These are phyloP conservation scores for Drosophila sp. DNA, from an alignment of 1,140 invertebrate genomes.

Conservation along the genomic window DNA sequence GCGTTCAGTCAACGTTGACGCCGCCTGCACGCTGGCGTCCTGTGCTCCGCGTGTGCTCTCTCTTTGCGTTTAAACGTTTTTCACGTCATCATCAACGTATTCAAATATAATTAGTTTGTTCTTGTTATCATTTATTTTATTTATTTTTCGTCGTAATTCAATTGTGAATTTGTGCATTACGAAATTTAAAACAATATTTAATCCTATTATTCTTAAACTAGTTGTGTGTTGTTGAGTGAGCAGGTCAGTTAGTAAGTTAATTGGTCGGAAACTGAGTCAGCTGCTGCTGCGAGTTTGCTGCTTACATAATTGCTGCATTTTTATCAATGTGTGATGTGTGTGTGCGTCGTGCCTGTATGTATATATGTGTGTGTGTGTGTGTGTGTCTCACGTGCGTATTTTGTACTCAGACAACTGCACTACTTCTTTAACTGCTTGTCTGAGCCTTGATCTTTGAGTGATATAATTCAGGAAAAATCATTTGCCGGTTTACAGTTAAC, in stretches of 20 bases:
- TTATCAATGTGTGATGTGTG: slow-evolving; percentile 10
- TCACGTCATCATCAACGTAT: slow-evolving; percentile 16
- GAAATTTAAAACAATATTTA: slow-evolving; percentile 11
- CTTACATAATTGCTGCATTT: slow-evolving; percentile 69
- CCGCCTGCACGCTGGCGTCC: slow-evolving; percentile 49
- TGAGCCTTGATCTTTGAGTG: slow-evolving; percentile 7
- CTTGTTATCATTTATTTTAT: neutral
- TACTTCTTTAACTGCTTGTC: slow-evolving; percentile 1
- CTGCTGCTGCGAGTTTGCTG: slow-evolving; percentile 22
- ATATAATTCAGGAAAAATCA: neutral
- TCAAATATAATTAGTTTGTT: slow-evolving; percentile 14
- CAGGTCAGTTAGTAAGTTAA: slow-evolving; percentile 13
- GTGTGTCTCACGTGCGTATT: slow-evolving; percentile 28
- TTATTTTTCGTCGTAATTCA: neutral
- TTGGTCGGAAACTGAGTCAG: slow-evolving; percentile 22
- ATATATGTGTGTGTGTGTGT: slow-evolving; percentile 13
- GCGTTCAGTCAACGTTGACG: slow-evolving; percentile 44
- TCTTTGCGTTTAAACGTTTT: slow-evolving; percentile 26
- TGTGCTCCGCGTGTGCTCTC: slow-evolving; percentile 37
- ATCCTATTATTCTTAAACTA: neutral
- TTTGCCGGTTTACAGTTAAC: slow-evolving; percentile 4
- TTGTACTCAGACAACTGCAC: slow-evolving; percentile 10
- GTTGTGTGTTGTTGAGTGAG: neutral
- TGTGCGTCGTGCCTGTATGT: slow-evolving; percentile 17
- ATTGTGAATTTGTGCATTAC: slow-evolving; percentile 29